A percentile compares a stretch with the other conserved stretches of the same genome.
phyloP scores from a whole-genome alignment of 2,113 vertebrate species.

The Macquaria ambigua region DNA sequence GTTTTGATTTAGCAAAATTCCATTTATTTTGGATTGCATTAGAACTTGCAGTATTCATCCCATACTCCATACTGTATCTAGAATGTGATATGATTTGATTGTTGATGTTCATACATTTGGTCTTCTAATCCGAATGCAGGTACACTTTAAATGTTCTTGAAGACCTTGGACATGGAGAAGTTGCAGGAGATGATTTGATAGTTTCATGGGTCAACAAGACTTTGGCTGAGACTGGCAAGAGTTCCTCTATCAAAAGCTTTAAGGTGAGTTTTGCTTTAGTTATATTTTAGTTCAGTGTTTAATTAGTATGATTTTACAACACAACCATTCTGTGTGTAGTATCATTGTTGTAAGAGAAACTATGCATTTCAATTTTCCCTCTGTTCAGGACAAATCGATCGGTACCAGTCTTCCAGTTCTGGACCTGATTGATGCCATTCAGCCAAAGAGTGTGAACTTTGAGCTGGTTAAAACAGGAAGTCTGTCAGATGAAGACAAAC shows the following conservation, averaged over 20 bases:
- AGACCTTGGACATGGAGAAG: constrained; percentile 92
- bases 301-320: background rate
- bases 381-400: constrained; percentile 91
- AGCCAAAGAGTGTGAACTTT: constrained; percentile 93
- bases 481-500: constrained; percentile 91
- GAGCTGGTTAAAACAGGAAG: constrained; percentile 90
- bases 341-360: background rate
- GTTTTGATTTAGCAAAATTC: background rate
- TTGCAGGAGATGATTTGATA: constrained; percentile 94
- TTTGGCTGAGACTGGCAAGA: constrained; percentile 89
- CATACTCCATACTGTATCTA: too few relatives aligned
- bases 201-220: constrained; percentile 95
- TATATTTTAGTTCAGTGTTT: too few relatives aligned
- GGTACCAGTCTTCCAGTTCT: constrained; percentile 92
- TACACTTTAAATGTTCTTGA: constrained; percentile 94
- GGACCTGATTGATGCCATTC: constrained; percentile 97
- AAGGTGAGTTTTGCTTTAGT: constrained; percentile 83
- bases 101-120: background rate
- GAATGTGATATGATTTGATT: background rate
- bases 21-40: background rate
- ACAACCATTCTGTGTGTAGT: too few relatives aligned
- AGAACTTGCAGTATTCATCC: background rate
- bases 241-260: constrained; percentile 92
- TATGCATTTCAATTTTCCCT: background rate
- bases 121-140: constrained; percentile 74